Conservation (phyloP, 2,113 vertebrate species). For the Fregata magnificens region DNA sequence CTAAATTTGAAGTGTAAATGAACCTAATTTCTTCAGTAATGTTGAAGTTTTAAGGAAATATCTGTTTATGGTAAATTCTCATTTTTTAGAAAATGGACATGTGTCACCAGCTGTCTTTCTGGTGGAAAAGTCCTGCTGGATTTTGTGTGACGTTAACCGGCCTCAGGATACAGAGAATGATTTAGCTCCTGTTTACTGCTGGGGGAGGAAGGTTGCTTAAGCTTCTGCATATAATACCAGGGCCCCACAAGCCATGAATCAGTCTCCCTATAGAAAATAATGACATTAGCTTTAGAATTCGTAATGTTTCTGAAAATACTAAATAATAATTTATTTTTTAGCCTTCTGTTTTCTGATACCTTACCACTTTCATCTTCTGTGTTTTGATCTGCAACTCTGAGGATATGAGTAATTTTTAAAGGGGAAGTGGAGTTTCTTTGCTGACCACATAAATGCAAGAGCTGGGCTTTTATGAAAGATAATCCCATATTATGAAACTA, state of each 20-base stretch:
- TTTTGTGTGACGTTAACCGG: background rate
- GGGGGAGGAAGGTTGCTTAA: background rate
- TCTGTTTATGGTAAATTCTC: background rate
- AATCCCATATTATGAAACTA: background rate
- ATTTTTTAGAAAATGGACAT: background rate
- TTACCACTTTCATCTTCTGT: background rate
- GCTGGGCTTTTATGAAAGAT: background rate
- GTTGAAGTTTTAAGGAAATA: background rate
- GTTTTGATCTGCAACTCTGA: background rate
- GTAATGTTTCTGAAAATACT: background rate
- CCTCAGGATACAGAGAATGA: background rate
- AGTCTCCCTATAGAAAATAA: background rate
- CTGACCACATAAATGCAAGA: slow-evolving; percentile 16
- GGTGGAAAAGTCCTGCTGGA: background rate
- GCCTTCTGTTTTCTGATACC: background rate
- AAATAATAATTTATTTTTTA: background rate
- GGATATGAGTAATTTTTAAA: background rate
- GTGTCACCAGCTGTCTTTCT: background rate
- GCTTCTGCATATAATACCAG: background rate
- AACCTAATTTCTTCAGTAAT: background rate
- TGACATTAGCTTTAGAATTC: background rate
- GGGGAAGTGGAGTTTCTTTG: slow-evolving; percentile 3
- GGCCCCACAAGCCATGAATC: background rate
- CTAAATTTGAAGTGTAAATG: background rate
- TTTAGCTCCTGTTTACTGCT: background rate